phyloP scores from a whole-genome alignment of 2,113 vertebrate genomes.

The Ammodytes marinus region DNA sequence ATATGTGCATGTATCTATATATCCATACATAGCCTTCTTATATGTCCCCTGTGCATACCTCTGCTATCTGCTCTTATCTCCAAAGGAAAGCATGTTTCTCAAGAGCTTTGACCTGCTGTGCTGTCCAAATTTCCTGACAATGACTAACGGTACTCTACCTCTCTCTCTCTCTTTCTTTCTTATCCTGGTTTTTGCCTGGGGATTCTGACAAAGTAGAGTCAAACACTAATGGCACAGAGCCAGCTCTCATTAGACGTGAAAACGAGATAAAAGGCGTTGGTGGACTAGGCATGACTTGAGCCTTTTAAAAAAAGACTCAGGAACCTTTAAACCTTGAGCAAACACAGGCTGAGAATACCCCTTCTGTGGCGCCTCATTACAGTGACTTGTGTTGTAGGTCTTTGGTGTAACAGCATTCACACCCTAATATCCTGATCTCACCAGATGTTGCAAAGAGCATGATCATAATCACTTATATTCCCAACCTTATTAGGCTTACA shows the following conservation, averaged over 20 bases:
- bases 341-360: constrained; percentile 12
- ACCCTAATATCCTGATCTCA: constrained; percentile 1
- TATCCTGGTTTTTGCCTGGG: constrained; percentile 54
- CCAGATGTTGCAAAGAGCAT: too few species aligned
- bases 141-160: constrained; percentile 34
- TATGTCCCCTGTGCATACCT: constrained; percentile 25
- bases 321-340: constrained; percentile 26
- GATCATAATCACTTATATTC: background rate
- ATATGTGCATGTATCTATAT: constrained; percentile 21
- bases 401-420: background rate
- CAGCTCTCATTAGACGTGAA: constrained; percentile 7
- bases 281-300: constrained; percentile 2
- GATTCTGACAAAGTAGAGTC: constrained; percentile 65
- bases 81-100: constrained; percentile 51
- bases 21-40: constrained; percentile 24
- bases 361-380: background rate
- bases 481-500: background rate
- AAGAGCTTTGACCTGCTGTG: constrained; percentile 65
- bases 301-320: constrained; percentile 5
- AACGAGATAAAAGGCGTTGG: background rate
- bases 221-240: constrained; percentile 34
- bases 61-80: constrained; percentile 54
- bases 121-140: constrained; percentile 52
- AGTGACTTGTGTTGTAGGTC: background rate
- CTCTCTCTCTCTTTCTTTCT: constrained; percentile 33